Conservation (phyloP, 2,888 invertebrate species). For the Ferrisia virgata region DNA sequence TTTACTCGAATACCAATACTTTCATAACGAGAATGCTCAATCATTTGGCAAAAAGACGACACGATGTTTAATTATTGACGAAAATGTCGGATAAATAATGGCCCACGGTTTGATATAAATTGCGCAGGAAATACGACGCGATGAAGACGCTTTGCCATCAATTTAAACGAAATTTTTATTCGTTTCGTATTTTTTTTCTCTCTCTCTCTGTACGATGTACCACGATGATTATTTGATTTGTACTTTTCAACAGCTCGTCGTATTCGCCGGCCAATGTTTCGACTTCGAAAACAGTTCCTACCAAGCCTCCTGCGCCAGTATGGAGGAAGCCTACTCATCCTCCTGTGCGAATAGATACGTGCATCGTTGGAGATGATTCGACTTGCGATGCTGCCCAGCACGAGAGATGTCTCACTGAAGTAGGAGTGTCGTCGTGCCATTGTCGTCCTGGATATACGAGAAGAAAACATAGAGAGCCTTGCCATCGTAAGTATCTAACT, state of each 20-base stretch:
- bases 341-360: constrained; percentile 81
- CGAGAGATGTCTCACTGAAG: constrained; percentile 81
- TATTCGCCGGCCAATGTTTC: constrained; percentile 44
- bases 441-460: constrained; percentile 72
- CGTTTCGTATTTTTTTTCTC: too few relatives aligned
- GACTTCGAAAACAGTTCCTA: constrained; percentile 19
- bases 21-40: neutral
- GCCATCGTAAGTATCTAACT: constrained; percentile 59
- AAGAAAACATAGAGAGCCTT: constrained; percentile 70
- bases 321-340: constrained; percentile 65
- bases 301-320: constrained; percentile 45
- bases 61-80: neutral
- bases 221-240: neutral
- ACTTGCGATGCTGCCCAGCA: constrained; percentile 85
- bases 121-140: neutral
- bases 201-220: neutral
- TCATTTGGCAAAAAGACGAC: too few relatives aligned
- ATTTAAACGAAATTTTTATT: neutral
- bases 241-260: constrained; percentile 35
- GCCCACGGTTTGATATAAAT: neutral
- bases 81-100: neutral
- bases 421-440: constrained; percentile 82
- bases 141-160: neutral
- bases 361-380: constrained; percentile 87
- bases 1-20: neutral